Conservation (phyloP, 2,797 vertebrate species). For the Anguilla marmorata region DNA sequence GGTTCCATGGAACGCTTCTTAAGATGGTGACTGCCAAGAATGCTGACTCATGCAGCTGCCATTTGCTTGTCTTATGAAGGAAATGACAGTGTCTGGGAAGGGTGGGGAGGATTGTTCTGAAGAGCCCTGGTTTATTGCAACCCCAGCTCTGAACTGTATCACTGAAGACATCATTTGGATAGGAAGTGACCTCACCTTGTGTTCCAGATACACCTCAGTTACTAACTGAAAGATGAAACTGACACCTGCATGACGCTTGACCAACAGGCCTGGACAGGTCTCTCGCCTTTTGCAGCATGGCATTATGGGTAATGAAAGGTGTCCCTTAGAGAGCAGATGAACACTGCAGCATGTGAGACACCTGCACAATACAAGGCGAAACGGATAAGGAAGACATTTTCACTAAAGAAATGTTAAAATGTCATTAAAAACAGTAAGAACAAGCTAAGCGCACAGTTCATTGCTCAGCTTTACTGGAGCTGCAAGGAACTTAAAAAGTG, state of each 20-base stretch:
- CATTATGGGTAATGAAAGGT: not conserved
- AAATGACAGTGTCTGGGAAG: not conserved
- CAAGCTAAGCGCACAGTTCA: not conserved
- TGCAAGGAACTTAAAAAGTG: conserved; percentile 38
- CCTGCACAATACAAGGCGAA: not conserved
- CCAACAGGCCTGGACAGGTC: not conserved
- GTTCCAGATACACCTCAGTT: not conserved
- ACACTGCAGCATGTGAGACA: not conserved
- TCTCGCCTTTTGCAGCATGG: not conserved
- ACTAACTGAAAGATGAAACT: not conserved
- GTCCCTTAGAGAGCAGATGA: not conserved
- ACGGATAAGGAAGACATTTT: not conserved
- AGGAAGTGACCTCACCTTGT: not conserved
- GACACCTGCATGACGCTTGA: not conserved
- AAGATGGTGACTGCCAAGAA: not conserved
- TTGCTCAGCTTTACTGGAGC: not conserved
- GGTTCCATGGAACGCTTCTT: not conserved
- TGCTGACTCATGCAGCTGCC: not conserved
- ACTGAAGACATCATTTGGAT: not conserved
- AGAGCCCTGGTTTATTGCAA: not conserved
- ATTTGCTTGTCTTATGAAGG: not conserved
- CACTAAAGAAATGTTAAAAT: not conserved
- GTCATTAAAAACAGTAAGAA: not conserved
- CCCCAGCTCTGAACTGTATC: not conserved
- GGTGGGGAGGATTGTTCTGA: not conserved